Percentiles rank a stretch among this genome's conserved stretches.
These are phyloP conservation scores for Thereva nobilitata DNA, from an alignment of 2,888 invertebrate genomes.

Conservation along the genomic window DNA sequence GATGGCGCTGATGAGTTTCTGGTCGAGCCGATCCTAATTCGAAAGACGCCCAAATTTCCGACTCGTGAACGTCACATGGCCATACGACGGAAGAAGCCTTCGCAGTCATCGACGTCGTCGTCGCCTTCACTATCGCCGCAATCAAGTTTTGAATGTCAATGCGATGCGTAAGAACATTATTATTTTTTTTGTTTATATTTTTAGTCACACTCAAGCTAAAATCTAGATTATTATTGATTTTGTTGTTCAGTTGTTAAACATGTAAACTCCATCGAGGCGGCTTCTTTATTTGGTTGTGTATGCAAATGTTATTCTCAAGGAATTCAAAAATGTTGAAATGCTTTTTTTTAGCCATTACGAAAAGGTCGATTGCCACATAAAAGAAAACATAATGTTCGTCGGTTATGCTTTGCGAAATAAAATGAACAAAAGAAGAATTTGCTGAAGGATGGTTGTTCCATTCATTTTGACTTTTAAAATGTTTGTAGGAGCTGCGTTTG, in stretches of 20 bases:
- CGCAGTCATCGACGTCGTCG: slow-evolving; percentile 34
- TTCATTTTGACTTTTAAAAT: no score
- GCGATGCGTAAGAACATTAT: slow-evolving; percentile 38
- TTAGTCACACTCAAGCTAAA: background rate
- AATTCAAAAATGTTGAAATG: no score
- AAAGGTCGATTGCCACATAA: no score
- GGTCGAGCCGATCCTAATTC: slow-evolving; percentile 57
- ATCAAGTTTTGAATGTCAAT: slow-evolving; percentile 41
- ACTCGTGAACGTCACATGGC: slow-evolving; percentile 71
- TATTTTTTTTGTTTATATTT: slow-evolving; percentile 8
- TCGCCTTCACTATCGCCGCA: slow-evolving; percentile 40
- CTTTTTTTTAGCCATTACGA: no score
- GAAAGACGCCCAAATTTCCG: slow-evolving; percentile 68
- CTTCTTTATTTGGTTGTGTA: no score
- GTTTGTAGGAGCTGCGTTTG: no score
- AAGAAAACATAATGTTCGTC: no score
- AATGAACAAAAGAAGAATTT: no score
- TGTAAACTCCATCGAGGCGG: no score
- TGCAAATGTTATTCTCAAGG: no score
- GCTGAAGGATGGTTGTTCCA: no score
- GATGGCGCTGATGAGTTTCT: slow-evolving; percentile 43
- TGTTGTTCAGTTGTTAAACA: background rate
- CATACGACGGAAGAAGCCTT: slow-evolving; percentile 64
- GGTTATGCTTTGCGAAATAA: no score
- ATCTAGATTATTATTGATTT: background rate